Conservation (phyloP, 2,113 vertebrate species). For the Cacatua alba region DNA sequence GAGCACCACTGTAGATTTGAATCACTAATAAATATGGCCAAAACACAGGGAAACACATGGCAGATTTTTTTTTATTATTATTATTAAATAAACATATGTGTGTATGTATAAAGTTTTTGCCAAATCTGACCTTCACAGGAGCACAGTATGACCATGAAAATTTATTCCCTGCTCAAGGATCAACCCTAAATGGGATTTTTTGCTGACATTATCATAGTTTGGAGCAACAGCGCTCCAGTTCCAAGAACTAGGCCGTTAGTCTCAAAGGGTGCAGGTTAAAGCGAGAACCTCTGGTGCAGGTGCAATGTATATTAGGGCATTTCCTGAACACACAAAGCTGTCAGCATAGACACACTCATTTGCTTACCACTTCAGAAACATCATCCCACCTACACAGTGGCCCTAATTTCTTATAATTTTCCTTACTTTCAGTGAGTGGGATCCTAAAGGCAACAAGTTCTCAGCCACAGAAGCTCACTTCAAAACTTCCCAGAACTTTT, state of each 20-base stretch:
- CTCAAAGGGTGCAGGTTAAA: background rate
- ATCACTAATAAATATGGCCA: background rate
- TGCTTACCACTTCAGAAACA: background rate
- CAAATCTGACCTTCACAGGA: background rate
- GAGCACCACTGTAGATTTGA: background rate
- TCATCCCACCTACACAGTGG: background rate
- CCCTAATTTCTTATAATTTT: background rate
- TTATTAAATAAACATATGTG: background rate
- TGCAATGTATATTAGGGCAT: too few relatives aligned
- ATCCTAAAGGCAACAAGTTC: background rate
- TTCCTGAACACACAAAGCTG: background rate
- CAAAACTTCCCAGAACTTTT: background rate
- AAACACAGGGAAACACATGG: background rate
- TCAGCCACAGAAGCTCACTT: background rate
- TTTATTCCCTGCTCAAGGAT: background rate
- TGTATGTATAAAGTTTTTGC: background rate
- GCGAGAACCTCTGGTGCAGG: background rate
- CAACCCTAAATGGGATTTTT: background rate
- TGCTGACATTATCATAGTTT: background rate
- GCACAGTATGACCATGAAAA: background rate
- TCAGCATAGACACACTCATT: background rate
- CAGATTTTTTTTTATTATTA: background rate
- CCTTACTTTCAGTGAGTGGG: background rate
- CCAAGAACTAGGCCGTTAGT: background rate
- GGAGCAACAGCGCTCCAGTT: background rate